Percentiles rank a stretch among this genome's conserved stretches.
Conservation (phyloP, 2,888 invertebrate species). For the Torymus auratus region DNA sequence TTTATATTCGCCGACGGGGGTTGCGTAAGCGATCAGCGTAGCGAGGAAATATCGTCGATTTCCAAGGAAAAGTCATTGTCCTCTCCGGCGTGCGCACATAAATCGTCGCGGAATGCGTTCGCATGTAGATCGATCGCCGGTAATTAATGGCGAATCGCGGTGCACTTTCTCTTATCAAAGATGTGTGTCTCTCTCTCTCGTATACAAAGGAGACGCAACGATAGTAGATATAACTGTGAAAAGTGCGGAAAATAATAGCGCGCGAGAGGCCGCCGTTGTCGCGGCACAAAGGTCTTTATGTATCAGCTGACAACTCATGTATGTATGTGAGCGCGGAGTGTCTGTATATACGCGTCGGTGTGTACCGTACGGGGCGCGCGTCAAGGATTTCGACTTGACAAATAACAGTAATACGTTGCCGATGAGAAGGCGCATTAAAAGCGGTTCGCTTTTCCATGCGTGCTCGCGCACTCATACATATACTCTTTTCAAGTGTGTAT, state of each 20-base stretch:
- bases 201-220: too few species aligned
- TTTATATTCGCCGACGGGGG: background rate
- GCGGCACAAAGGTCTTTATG: slow-evolving; percentile 45
- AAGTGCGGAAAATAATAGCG: slow-evolving; percentile 5
- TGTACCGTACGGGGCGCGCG: slow-evolving; percentile 20
- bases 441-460: slow-evolving; percentile 1
- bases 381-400: slow-evolving; percentile 49
- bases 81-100: background rate
- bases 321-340: background rate
- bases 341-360: background rate
- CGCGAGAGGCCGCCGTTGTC: background rate
- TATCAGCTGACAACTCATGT: slow-evolving; percentile 43
- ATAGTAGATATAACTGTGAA: background rate
- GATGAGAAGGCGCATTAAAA: slow-evolving; percentile 37
- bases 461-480: too few species aligned
- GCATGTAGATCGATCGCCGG: too few species aligned
- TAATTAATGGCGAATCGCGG: too few species aligned
- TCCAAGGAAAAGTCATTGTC: slow-evolving; percentile 50
- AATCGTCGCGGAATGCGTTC: too few species aligned
- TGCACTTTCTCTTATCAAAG: too few species aligned
- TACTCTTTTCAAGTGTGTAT: background rate
- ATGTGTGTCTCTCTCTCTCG: too few species aligned
- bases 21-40: slow-evolving; percentile 31
- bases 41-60: slow-evolving; percentile 33
- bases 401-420: slow-evolving; percentile 51